phyloP scores from a whole-genome alignment of 2,113 vertebrate genomes.

The Vidua chalybeata region DNA sequence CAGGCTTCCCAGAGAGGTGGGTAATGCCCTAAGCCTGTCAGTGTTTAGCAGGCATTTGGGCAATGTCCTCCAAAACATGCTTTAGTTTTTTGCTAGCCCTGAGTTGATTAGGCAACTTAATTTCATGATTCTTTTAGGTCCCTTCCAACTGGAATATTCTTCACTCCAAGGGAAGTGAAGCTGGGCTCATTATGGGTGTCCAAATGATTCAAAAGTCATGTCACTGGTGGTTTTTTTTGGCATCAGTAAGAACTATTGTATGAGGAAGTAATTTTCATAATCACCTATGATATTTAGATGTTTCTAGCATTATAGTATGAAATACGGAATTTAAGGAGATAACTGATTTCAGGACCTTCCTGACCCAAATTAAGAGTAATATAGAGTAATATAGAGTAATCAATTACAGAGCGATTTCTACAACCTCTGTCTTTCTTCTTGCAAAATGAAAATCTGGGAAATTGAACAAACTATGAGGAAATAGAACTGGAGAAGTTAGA shows the following conservation, averaged over 20 bases:
- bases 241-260: rapidly evolving
- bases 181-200: background rate
- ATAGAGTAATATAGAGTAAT: background rate
- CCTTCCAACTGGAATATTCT: background rate
- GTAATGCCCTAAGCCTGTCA: background rate
- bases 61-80: background rate
- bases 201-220: background rate
- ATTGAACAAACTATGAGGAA: background rate
- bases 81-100: background rate
- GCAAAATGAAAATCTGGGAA: background rate
- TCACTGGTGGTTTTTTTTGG: background rate
- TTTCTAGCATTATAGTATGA: background rate
- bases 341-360: too few species aligned
- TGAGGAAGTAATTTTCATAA: background rate
- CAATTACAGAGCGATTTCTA: background rate
- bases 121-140: background rate
- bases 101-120: background rate
- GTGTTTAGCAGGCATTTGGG: background rate
- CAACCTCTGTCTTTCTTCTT: background rate
- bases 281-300: background rate
- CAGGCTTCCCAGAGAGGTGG: background rate
- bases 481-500: background rate
- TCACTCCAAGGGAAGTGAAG: background rate
- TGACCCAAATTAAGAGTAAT: too few species aligned
- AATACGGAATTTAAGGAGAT: background rate